Evolutionary conservation across 1,140 invertebrate species (phyloP), one percentile per base, ranked within the genome.

Genomic region (Aphelenchoides besseyi): DNA sequence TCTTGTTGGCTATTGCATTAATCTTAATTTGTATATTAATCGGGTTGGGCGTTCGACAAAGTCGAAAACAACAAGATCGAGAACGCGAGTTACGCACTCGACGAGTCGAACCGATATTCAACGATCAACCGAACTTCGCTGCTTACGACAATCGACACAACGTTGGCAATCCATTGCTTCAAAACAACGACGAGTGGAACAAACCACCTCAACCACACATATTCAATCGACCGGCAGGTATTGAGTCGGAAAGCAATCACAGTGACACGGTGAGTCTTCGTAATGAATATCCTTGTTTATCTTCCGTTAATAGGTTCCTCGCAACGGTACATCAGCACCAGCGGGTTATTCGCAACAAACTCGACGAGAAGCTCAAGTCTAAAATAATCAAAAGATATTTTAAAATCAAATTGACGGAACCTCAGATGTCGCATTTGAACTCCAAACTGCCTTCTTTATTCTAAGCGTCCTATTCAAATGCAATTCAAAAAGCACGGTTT

Each of bases 11-110:
- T 12, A 5, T 72, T 30, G 29, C 33, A 1, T 2, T 71, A 36
- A 36, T 73, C 54, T 48, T 73, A 1, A 72, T 71, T 71, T 74
- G 23, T 23, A n/a, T 71, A 9, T 9, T 72, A 30, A 36, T 70
- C 16, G 9, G 30, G 8, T 9, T 72, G 69, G 8, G 18, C 28
- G 37, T 74, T 30, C 2, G 12, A 23, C 28, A 73, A 53, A 33
- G 30, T 32, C n/a, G 30, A 66, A 36, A 71, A 37, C 18, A 28
- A n/a, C 9, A 52, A 36, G 23, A 69, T 28, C 2, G 63, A 36
- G 69, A 52, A 32, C 3, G 62, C 41, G n/a, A 70, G 33, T 0
- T 71, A 59, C 8, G 8, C 32, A 26, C 41, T 37, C 12, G 62
- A 35, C 18, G 3, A 28, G 41, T 16, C 32, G 69, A 12, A 62